These are phyloP conservation scores for Microchirus variegatus DNA, from an alignment of 2,797 vertebrate genomes.

Conservation along the genomic window DNA sequence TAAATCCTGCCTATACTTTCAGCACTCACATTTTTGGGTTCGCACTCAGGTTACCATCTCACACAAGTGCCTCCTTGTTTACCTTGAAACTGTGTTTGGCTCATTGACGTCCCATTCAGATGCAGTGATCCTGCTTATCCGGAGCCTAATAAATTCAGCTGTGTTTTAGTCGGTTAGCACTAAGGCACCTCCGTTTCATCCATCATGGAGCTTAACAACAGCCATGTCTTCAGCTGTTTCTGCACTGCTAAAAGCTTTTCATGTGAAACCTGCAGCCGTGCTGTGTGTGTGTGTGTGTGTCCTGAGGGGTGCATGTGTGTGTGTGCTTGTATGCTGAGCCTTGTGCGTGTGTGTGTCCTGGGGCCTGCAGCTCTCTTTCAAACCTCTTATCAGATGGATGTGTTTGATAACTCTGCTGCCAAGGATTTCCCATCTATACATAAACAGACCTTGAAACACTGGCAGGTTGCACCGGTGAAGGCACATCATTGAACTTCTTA, in stretches of 20 bases:
- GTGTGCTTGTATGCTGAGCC: slow-evolving; percentile 5
- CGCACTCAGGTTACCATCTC: slow-evolving; percentile 84
- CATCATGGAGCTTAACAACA: slow-evolving; percentile 87
- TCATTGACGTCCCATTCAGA: slow-evolving; percentile 90
- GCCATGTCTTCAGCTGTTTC: slow-evolving; percentile 77
- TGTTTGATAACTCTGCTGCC: slow-evolving; percentile 77
- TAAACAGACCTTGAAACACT: slow-evolving; percentile 65
- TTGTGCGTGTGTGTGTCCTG: slow-evolving; percentile 45
- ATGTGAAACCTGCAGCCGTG: slow-evolving; percentile 78
- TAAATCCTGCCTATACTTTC: too few relatives aligned
- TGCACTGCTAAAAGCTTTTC: slow-evolving; percentile 86
- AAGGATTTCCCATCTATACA: slow-evolving; percentile 73
- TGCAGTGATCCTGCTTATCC: slow-evolving; percentile 88
- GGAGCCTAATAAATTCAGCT: slow-evolving; percentile 88
- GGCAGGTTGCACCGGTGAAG: slow-evolving; percentile 14
- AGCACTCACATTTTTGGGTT: slow-evolving; percentile 4
- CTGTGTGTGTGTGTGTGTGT: slow-evolving; percentile 66
- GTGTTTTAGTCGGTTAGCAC: slow-evolving; percentile 85
- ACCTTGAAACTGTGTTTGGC: slow-evolving; percentile 86
- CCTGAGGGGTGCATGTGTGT: neutral
- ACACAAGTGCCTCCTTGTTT: slow-evolving; percentile 89
- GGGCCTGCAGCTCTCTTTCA: slow-evolving; percentile 41
- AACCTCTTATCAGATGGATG: slow-evolving; percentile 83
- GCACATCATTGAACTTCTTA: slow-evolving; percentile 29
- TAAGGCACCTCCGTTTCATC: slow-evolving; percentile 88